Evolutionary conservation across 2,113 vertebrate genomes (phyloP), one percentile per base, ranked within the genome.

Genomic region (Tympanuchus pallidicinctus): DNA sequence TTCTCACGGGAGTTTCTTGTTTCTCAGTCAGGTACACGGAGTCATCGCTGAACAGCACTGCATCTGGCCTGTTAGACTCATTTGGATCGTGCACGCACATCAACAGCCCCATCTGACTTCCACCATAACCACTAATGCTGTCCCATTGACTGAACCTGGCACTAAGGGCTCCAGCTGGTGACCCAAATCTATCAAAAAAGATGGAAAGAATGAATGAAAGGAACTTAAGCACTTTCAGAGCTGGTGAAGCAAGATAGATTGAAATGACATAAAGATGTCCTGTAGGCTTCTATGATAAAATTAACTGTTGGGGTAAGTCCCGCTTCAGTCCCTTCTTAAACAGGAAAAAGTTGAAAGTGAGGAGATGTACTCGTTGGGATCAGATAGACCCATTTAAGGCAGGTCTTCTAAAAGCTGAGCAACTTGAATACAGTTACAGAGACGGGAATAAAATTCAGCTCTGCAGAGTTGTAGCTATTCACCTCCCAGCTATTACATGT

Each of bases 391-490:
- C 52, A 52, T 69, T 72, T 87, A 28, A 84, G 52, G 78, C 34
- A 77, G 28, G 18, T 66, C 47, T 78, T 17, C 36, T 40, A 63
- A 90, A 82, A 76, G 45, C 36, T 82, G 66, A 89, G 42, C 21
- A 61, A 69, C 36, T 54, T 65, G 27, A 92, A 38, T 56, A 56
- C 86, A 86, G 66, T 59, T 25, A 45, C 47, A 80, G 30, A 87
- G 30, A 22, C 54, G 43, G 54, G 32, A 95, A 80, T 25, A 82
- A 92, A 89, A 89, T 30, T 66, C 77, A 66, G 13, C 17, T 59
- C 56, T 85, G 64, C 75, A 89, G 71, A 63, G 77, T 70, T 38
- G 74, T 82, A 93, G 54, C 84, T 89, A 48, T 64, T 80, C 71
- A 56, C 10, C 2, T 3, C 81, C 72, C 38, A 73, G 63, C 38